These are phyloP conservation scores for Drosophila parabipectinata DNA, from an alignment of 1,140 invertebrate species.

Conservation along the genomic window DNA sequence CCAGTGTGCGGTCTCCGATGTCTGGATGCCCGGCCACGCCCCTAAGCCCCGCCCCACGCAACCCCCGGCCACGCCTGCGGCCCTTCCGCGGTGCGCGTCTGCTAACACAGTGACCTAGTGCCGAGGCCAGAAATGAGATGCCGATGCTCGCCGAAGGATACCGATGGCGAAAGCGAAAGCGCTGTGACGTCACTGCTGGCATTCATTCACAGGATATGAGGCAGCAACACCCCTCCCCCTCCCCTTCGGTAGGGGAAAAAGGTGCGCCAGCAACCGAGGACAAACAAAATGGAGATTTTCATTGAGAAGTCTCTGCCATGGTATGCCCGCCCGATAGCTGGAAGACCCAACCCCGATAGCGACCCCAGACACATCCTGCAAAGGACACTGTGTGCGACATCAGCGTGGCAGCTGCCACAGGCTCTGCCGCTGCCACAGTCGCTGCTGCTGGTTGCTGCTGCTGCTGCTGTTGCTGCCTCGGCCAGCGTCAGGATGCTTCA, in stretches of 20 bases:
- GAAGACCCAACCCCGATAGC: constrained; percentile 17
- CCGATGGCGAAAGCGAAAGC: constrained; percentile 51
- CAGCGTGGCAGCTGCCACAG: constrained; percentile 25
- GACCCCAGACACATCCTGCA: constrained; percentile 55
- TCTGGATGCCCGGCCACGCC: constrained; percentile 16
- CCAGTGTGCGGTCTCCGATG: constrained; percentile 21
- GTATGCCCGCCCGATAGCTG: constrained; percentile 1
- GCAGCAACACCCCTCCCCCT: constrained; percentile 4
- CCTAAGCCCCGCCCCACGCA: constrained; percentile 3
- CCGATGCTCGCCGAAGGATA: constrained; percentile 13
- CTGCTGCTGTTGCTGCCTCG: constrained; percentile 11
- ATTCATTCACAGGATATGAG: constrained; percentile 83
- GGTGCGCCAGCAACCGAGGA: constrained; percentile 19
- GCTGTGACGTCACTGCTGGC: constrained; percentile 79
- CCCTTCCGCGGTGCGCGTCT: constrained; percentile 24
- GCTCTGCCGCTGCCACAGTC: neutral
- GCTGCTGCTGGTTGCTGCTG: constrained; percentile 5
- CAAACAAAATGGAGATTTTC: constrained; percentile 49
- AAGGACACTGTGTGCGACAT: constrained; percentile 69
- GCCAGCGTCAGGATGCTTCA: constrained; percentile 34
- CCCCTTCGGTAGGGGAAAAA: constrained; percentile 7
- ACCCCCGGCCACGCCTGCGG: neutral
- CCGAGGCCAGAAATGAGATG: constrained; percentile 31
- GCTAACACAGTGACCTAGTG: constrained; percentile 83
- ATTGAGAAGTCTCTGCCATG: constrained; percentile 63